Conservation (phyloP, 1,140 invertebrate genomes). For the Odontomachus brunneus region DNA sequence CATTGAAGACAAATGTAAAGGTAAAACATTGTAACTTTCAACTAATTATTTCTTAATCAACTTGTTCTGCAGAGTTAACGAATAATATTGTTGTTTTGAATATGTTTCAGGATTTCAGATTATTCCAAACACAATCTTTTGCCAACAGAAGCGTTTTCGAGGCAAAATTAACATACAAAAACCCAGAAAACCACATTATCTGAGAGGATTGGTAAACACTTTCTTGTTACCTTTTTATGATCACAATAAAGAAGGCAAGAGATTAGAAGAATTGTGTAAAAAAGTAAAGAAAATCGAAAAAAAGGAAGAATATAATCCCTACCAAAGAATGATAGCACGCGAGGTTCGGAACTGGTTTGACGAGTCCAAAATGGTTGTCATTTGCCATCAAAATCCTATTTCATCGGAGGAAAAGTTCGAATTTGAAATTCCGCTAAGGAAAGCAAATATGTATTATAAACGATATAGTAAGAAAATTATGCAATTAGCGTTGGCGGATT, state of each 20-base stretch:
- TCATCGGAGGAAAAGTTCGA: conserved; percentile 87
- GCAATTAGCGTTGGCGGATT: conserved; percentile 86
- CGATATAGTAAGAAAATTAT: conserved; percentile 87
- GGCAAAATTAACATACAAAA: conserved; percentile 91
- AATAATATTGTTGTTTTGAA: conserved; percentile 21
- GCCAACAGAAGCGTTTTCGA: conserved; percentile 88
- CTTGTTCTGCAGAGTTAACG: background rate
- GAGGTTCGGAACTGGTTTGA: conserved; percentile 90
- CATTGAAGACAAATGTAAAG: conserved; percentile 36
- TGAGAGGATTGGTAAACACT: conserved; percentile 87
- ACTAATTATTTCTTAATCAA: background rate
- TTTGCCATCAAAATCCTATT: conserved; percentile 90
- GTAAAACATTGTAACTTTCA: background rate
- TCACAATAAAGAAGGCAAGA: conserved; percentile 78
- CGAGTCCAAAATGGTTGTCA: conserved; percentile 89
- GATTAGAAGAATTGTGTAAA: conserved; percentile 78
- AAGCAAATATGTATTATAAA: conserved; percentile 89
- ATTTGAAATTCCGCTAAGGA: conserved; percentile 87
- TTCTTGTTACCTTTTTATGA: conserved; percentile 87
- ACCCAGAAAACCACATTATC: conserved; percentile 89
- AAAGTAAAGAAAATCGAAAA: conserved; percentile 22
- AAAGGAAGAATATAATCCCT: conserved; percentile 87
- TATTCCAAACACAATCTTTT: conserved; percentile 75
- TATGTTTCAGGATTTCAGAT: conserved; percentile 79
- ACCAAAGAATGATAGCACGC: conserved; percentile 89